Evolutionary conservation across 1,140 invertebrate species (phyloP).

Genomic region (Caenorhabditis remanei): DNA sequence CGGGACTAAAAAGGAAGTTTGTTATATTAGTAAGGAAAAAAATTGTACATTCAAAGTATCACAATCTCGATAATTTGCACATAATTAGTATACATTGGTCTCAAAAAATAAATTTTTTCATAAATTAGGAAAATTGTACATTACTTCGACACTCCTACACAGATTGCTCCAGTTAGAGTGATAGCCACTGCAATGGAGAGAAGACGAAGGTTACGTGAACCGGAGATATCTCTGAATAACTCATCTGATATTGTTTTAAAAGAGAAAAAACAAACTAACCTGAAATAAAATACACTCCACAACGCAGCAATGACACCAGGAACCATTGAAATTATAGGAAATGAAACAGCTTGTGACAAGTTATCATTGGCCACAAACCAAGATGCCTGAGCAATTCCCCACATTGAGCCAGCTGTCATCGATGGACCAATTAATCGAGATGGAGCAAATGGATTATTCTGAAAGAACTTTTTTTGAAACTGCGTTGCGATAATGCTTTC

Average conservation of each 20-base stretch:
- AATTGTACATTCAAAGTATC: background rate
- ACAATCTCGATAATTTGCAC: background rate
- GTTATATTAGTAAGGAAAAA: no score
- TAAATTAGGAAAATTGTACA: background rate
- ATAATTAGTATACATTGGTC: no score
- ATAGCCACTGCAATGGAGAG: constrained; percentile 61
- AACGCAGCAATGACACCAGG: constrained; percentile 69
- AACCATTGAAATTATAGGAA: constrained; percentile 78
- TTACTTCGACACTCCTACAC: constrained; percentile 66
- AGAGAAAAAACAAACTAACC: constrained; percentile 12
- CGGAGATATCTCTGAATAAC: constrained; percentile 65
- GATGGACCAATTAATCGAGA: constrained; percentile 78
- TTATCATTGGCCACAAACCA: constrained; percentile 80
- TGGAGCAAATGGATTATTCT: constrained; percentile 78
- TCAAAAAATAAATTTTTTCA: background rate
- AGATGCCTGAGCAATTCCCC: constrained; percentile 78
- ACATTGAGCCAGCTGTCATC: constrained; percentile 79
- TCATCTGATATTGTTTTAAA: background rate
- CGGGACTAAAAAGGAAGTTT: no score
- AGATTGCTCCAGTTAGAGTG: constrained; percentile 60
- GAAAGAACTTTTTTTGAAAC: background rate
- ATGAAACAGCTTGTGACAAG: constrained; percentile 79
- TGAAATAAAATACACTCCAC: constrained; percentile 70
- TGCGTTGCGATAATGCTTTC: background rate
- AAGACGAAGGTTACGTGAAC: constrained; percentile 61